phyloP scores from a whole-genome alignment of 2,888 invertebrate species.

The Melieria crassipennis region DNA sequence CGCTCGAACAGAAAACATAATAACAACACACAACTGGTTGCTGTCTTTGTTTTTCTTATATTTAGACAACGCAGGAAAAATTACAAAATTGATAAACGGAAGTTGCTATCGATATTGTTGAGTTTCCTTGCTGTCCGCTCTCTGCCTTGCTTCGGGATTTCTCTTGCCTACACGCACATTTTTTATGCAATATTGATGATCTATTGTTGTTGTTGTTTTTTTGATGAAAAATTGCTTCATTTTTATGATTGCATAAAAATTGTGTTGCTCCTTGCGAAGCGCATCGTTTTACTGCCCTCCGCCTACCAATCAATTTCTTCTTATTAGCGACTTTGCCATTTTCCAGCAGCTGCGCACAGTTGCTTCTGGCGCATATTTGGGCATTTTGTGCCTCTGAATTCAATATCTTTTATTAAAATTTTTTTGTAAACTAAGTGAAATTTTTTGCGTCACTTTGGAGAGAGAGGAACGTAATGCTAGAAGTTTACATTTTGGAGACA shows the following conservation, averaged over 20 bases:
- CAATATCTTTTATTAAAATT: no score
- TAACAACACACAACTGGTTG: neutral
- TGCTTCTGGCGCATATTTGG: no score
- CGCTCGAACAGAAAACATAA: neutral
- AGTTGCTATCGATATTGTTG: constrained; percentile 1
- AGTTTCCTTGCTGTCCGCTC: neutral
- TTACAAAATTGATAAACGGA: neutral
- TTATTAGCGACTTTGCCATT: constrained; percentile 7
- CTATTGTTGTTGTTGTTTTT: constrained; percentile 16
- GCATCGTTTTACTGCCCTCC: no score
- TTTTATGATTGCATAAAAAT: no score
- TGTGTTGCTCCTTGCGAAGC: no score
- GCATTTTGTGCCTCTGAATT: no score
- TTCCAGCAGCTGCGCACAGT: neutral
- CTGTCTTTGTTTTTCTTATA: no score
- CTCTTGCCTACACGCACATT: neutral
- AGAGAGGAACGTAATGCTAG: no score
- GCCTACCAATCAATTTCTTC: neutral
- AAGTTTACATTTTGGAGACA: no score
- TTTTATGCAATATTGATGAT: constrained; percentile 31
- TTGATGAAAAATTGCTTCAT: constrained; percentile 20
- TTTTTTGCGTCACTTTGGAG: no score
- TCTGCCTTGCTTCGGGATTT: neutral
- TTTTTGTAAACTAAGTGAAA: no score
- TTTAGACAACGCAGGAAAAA: neutral